These are phyloP conservation scores for Tricholauxania praeusta DNA, from an alignment of 2,888 invertebrate genomes.

Conservation along the genomic window DNA sequence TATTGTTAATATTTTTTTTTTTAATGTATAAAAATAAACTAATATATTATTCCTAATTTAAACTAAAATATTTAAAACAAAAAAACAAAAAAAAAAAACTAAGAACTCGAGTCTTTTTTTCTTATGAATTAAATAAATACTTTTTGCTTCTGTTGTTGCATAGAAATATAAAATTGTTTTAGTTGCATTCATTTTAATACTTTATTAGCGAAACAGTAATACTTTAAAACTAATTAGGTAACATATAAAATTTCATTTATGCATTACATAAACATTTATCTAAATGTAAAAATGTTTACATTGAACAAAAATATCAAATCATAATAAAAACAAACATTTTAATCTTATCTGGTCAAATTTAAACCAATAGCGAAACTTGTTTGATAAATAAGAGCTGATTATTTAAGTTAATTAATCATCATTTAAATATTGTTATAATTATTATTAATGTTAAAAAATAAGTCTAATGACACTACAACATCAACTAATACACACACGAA, in stretches of 20 bases:
- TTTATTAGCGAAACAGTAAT: constrained; percentile 3
- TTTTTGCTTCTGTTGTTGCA: constrained; percentile 5
- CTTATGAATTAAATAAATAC: too few relatives aligned
- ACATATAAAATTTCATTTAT: constrained; percentile 29
- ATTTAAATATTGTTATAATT: constrained; percentile 14
- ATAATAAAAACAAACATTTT: constrained; percentile 30
- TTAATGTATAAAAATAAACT: constrained; percentile 7
- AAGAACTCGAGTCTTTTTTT: constrained; percentile 5
- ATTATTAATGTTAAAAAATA: constrained; percentile 5
- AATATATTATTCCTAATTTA: constrained; percentile 1
- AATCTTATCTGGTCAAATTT: constrained; percentile 42
- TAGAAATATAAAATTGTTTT: constrained; percentile 17
- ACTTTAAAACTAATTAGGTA: constrained; percentile 10
- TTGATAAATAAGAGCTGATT: constrained; percentile 31
- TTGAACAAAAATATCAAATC: constrained; percentile 1
- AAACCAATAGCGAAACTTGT: constrained; percentile 45
- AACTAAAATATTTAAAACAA: constrained; percentile 2
- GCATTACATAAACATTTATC: constrained; percentile 14
- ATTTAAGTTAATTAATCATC: constrained; percentile 28
- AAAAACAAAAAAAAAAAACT: too few relatives aligned
- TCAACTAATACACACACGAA: neutral
- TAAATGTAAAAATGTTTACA: constrained; percentile 18
- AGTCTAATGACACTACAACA: neutral
- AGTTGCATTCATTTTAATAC: constrained; percentile 4
- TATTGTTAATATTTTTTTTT: constrained; percentile 24